Percentiles rank a stretch among this genome's conserved stretches.
Evolutionary conservation across 30 jellyfish, hydroid and myxozoan genomes (phyloP).

Genomic region (Cassiopea xamachana): DNA sequence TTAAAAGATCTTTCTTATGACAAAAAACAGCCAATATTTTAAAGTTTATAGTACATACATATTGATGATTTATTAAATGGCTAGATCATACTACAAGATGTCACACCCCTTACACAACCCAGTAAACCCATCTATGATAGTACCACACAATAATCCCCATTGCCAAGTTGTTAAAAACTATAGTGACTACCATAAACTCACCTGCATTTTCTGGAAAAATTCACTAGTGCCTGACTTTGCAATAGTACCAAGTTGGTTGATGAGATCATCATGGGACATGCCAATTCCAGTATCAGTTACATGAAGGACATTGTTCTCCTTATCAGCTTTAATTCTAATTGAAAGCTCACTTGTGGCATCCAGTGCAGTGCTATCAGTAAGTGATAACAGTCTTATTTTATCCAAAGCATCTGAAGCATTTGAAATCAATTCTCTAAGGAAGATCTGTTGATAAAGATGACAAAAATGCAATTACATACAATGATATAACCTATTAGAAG

Average conservation of each 20-base stretch:
- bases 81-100: too few relatives aligned
- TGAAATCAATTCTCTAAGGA: slow-evolving; percentile 98
- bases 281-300: slow-evolving; percentile 99
- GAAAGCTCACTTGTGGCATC: slow-evolving; percentile 93
- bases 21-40: too few relatives aligned
- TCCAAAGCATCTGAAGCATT: slow-evolving; percentile 99
- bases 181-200: slow-evolving; percentile 11
- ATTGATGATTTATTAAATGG: too few relatives aligned
- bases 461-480: too few relatives aligned
- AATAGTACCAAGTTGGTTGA: slow-evolving; percentile 98
- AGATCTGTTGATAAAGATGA: slow-evolving; percentile 70
- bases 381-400: slow-evolving; percentile 87
- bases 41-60: too few relatives aligned
- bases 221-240: slow-evolving; percentile 99
- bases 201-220: slow-evolving; percentile 92
- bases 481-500: too few relatives aligned
- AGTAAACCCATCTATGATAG: too few relatives aligned
- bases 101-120: too few relatives aligned
- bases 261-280: slow-evolving; percentile 97
- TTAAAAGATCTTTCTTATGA: too few relatives aligned
- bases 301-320: slow-evolving; percentile 86
- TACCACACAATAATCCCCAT: too few relatives aligned
- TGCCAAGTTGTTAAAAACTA: too few relatives aligned
- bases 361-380: slow-evolving; percentile 87
- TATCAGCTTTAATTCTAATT: slow-evolving; percentile 91